Base-by-base conservation (phyloP, 2,888 invertebrate species). In the Neoitamus cyanurus region DNA sequence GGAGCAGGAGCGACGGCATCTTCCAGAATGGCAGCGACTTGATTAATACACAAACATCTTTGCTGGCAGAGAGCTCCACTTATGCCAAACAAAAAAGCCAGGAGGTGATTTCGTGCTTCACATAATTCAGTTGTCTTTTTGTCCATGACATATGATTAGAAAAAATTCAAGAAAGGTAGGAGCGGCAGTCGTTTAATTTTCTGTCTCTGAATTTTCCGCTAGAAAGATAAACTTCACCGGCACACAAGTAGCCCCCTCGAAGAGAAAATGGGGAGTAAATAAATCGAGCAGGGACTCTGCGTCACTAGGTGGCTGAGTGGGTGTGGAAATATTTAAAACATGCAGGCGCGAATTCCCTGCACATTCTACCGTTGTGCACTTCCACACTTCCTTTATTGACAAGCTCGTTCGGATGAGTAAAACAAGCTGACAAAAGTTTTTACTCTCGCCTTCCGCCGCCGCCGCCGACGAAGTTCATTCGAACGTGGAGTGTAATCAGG, bases 41-140 rank as follows among this genome's bases (percentile, higher is more conserved):
- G 80, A 80, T 80, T 80, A 80, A 80, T 80, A 80, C 80, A 80
- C 80, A 80, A 46, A 31, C 80, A 68, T 80, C 80, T 68, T 80
- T 9, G 11, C 77, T 80, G 34, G 11, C 28, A 68, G 46, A 80
- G 68, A 34, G 58, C 68, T 68, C 68, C 80, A 58, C 80, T 80
- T 68, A 80, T 68, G 80, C 11, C 36, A 58, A 58, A 80, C 68
- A 80, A 80, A 80, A 80, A 80, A 68, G 58, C 68, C 80, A 48
- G 36, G 80, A 80, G 80, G 80, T 80, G 80, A 80, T 80, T 80
- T 80, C 80, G 80, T 80, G 80, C 80, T 80, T 80, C 80, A 80
- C 80, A 80, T 80, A 80, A 80, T 80, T 80, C 80, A 80, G 80
- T 80, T 80, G 80, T 80, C 80, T 80, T 80, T 80, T 80, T 80